Conservation (phyloP, 1,140 invertebrate species). For the Trichonephila clavata region DNA sequence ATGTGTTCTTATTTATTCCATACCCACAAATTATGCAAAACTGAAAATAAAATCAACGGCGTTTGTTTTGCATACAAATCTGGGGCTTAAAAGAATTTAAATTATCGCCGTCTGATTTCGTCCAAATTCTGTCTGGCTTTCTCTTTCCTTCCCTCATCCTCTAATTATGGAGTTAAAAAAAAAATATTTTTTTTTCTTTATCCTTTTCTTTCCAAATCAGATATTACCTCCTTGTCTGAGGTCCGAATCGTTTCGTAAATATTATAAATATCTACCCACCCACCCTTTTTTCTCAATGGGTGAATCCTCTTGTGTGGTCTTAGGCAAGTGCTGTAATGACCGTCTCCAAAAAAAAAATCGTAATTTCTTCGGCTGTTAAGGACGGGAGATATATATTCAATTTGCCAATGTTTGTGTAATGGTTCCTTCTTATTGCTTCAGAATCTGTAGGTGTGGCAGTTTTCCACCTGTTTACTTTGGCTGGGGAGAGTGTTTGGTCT, state of each 20-base stretch:
- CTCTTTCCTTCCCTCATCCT: too few species aligned
- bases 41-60: neutral
- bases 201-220: neutral
- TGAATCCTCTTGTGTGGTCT: slow-evolving; percentile 3
- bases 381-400: neutral
- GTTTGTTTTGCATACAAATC: slow-evolving; percentile 27
- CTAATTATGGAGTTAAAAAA: neutral
- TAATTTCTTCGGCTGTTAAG: neutral
- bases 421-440: neutral
- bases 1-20: neutral
- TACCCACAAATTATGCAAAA: slow-evolving; percentile 1
- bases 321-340: neutral
- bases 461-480: neutral
- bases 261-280: neutral
- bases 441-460: neutral
- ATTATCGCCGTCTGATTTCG: neutral
- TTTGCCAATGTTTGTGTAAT: slow-evolving; percentile 28
- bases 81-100: neutral
- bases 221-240: slow-evolving; percentile 12
- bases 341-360: neutral
- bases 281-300: neutral
- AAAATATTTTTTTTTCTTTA: neutral
- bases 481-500: neutral
- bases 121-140: neutral
- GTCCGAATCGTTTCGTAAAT: neutral